A percentile compares a stretch with the other conserved stretches of the same genome.
Evolutionary conservation across 1,140 invertebrate species (phyloP).

Genomic region (Dryas iulia): DNA sequence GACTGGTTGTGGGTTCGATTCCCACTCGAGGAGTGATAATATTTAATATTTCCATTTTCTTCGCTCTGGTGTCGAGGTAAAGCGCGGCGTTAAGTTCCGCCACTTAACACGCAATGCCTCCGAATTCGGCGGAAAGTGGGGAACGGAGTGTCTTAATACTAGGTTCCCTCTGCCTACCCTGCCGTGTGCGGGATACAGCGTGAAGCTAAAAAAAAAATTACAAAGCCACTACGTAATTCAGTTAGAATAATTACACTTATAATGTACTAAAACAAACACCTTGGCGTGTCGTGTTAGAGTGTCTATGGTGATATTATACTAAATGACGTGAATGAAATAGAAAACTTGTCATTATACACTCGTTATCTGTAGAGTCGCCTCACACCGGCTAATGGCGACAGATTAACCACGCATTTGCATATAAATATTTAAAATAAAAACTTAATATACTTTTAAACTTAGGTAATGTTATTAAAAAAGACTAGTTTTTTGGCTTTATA

Average conservation of each 20-base stretch:
- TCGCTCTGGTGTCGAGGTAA: no score
- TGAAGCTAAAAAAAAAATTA: neutral
- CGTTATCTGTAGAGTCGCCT: neutral
- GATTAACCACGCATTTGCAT: neutral
- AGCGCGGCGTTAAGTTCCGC: neutral
- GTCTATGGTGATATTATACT: neutral
- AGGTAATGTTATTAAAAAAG: no score
- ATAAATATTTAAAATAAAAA: neutral
- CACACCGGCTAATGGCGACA: neutral
- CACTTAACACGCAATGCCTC: rapidly evolving
- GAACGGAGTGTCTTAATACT: neutral
- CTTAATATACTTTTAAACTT: neutral
- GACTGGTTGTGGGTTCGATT: no score
- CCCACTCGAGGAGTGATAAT: no score
- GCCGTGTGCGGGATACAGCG: neutral
- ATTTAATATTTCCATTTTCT: no score
- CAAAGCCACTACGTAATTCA: neutral
- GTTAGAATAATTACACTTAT: neutral
- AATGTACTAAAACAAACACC: neutral
- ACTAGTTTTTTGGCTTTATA: no score
- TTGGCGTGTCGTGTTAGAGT: neutral
- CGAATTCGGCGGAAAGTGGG: no score
- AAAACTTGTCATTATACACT: constrained; percentile 1
- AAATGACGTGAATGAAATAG: neutral
- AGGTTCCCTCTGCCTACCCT: no score